phyloP scores from a whole-genome alignment of 1,140 invertebrate genomes.

The Rhopalosiphum maidis region DNA sequence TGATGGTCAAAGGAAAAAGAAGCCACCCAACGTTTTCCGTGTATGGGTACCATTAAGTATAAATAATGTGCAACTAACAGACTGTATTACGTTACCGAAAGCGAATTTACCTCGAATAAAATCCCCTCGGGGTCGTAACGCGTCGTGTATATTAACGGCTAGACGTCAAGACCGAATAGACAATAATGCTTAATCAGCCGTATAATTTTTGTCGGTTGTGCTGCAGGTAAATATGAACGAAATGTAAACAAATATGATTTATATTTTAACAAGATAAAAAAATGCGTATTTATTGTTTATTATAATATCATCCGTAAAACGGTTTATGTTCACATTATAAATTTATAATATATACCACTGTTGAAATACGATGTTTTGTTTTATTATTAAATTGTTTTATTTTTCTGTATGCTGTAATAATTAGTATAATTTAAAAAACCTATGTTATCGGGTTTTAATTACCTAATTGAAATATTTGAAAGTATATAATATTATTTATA shows the following conservation, averaged over 20 bases:
- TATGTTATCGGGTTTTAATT: background rate
- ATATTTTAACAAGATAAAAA: background rate
- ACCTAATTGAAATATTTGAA: background rate
- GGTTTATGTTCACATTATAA: background rate
- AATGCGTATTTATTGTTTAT: background rate
- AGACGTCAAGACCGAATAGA: conserved; percentile 33
- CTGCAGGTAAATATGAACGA: background rate
- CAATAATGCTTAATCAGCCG: conserved; percentile 29
- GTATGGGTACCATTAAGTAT: background rate
- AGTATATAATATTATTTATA: background rate
- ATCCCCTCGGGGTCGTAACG: background rate
- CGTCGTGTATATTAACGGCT: conserved; percentile 8
- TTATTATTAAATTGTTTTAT: background rate
- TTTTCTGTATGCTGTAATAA: background rate
- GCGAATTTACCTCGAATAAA: conserved; percentile 15
- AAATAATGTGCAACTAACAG: background rate
- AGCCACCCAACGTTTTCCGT: conserved; percentile 31
- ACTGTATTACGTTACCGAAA: conserved; percentile 41
- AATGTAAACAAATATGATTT: conserved; percentile 25
- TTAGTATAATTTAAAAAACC: background rate
- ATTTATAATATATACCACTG: background rate
- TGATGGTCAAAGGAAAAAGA: background rate
- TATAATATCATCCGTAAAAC: background rate
- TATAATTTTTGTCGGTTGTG: background rate
- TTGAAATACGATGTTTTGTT: background rate